These are phyloP conservation scores for Aspidiotus destructor DNA, from an alignment of 2,888 invertebrate species.

Conservation along the genomic window DNA sequence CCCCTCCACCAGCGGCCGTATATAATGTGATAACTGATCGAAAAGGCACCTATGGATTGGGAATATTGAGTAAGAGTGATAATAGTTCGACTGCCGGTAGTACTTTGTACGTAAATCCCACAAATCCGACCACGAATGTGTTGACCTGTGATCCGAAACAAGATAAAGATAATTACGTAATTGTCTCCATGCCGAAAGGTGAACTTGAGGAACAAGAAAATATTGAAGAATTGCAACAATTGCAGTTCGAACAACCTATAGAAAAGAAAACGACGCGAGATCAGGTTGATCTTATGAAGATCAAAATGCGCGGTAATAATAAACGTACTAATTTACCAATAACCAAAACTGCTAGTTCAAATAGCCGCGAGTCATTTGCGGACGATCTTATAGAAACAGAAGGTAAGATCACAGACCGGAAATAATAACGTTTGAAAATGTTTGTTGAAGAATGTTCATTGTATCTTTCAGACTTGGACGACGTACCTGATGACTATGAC, in stretches of 20 bases:
- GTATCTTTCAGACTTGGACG: slow-evolving; percentile 13
- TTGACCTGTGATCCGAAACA: slow-evolving; percentile 32
- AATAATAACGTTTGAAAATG: no score
- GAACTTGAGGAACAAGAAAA: slow-evolving; percentile 14
- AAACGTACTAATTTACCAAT: background rate
- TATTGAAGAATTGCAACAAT: slow-evolving; percentile 22
- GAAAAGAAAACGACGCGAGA: slow-evolving; percentile 8
- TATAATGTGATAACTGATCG: slow-evolving; percentile 35
- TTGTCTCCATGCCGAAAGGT: slow-evolving; percentile 29
- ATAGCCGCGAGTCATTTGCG: slow-evolving; percentile 9
- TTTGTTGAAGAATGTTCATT: background rate
- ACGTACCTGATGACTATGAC: slow-evolving; percentile 12
- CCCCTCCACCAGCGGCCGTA: slow-evolving; percentile 33
- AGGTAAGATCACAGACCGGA: slow-evolving; percentile 9
- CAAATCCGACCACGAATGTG: slow-evolving; percentile 34
- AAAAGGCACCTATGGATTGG: slow-evolving; percentile 35
- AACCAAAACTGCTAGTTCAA: slow-evolving; percentile 5
- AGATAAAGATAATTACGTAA: slow-evolving; percentile 31
- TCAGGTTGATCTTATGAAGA: slow-evolving; percentile 10
- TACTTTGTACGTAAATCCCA: slow-evolving; percentile 35
- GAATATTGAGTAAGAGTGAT: slow-evolving; percentile 35
- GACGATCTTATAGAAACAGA: slow-evolving; percentile 31
- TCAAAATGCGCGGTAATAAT: background rate
- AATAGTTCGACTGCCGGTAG: slow-evolving; percentile 34
- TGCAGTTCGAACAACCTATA: slow-evolving; percentile 9